A percentile compares a stretch with the other conserved stretches of the same genome.
Conservation (phyloP, 1,140 invertebrate species). For the Drosophila punjabiensis region DNA sequence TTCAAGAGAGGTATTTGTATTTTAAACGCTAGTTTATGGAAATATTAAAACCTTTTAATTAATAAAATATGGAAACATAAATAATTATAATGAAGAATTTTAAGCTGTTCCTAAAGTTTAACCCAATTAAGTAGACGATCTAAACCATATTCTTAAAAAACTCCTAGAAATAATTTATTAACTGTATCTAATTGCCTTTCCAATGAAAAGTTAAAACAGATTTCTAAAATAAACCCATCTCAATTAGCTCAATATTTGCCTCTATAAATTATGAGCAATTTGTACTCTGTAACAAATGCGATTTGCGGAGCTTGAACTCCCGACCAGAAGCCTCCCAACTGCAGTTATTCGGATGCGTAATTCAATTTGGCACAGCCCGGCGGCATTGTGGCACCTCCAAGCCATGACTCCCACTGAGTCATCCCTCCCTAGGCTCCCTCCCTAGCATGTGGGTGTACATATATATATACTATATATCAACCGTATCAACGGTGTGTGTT, state of each 20-base stretch:
- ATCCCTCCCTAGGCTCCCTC: constrained; percentile 23
- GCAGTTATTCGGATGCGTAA: constrained; percentile 26
- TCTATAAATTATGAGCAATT: neutral
- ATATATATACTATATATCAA: neutral
- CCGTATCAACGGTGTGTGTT: neutral
- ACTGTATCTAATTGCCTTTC: too few relatives aligned
- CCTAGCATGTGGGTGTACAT: neutral
- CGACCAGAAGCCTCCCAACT: constrained; percentile 33
- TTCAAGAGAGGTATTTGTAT: too few relatives aligned
- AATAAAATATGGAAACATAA: neutral
- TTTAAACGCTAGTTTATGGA: too few relatives aligned
- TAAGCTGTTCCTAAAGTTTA: neutral
- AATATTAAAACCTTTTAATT: too few relatives aligned
- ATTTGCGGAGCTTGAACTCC: constrained; percentile 43
- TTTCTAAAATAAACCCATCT: neutral
- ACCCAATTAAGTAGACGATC: too few relatives aligned
- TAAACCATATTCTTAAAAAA: neutral
- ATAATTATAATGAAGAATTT: neutral
- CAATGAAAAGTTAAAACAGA: too few relatives aligned
- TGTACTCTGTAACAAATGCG: constrained; percentile 19
- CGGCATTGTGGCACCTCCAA: constrained; percentile 17
- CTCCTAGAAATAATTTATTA: neutral
- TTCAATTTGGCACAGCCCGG: constrained; percentile 37
- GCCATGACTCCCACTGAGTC: constrained; percentile 48
- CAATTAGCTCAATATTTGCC: neutral